A percentile compares a stretch with the other conserved stretches of the same genome.
Conservation (phyloP, 2,797 vertebrate species). For the Craterocephalus amniculus region DNA sequence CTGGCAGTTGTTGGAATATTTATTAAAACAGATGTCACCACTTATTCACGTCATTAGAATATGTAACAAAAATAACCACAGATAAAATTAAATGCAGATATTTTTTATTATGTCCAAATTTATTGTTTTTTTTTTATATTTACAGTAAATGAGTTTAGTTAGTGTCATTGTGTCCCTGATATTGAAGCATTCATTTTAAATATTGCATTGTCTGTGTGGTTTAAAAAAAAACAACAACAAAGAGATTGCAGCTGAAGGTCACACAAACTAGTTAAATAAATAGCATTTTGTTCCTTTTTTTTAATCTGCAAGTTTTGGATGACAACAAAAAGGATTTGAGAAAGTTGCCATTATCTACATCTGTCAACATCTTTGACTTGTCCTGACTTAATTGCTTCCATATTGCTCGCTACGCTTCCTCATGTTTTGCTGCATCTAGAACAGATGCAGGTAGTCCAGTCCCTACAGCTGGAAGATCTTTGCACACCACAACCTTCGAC, state of each 20-base stretch:
- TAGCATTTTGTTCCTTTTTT: neutral
- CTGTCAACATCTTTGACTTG: conserved; percentile 13
- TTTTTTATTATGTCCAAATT: too few relatives aligned
- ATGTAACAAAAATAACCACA: neutral
- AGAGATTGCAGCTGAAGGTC: too few relatives aligned
- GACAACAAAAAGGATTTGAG: neutral
- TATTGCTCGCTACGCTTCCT: neutral
- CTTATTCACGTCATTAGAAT: too few relatives aligned
- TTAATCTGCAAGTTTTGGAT: neutral
- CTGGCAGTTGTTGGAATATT: neutral
- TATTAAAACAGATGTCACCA: too few relatives aligned
- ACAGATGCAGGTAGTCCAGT: conserved; percentile 12
- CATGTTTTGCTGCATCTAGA: conserved; percentile 9
- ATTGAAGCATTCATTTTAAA: too few relatives aligned
- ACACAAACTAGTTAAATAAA: too few relatives aligned
- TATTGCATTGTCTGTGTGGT: too few relatives aligned
- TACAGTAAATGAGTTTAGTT: neutral
- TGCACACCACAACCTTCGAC: conserved; percentile 25
- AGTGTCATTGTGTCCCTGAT: neutral
- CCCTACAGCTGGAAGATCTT: conserved; percentile 15
- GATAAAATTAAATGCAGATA: too few relatives aligned
- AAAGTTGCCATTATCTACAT: conserved; percentile 4
- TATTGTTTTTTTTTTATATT: too few relatives aligned
- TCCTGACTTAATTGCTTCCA: neutral
- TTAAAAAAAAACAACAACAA: neutral